Percentiles rank a stretch among this genome's conserved stretches.
phyloP scores from a whole-genome alignment of 2,888 invertebrate species.

The Drosophila tripunctata region DNA sequence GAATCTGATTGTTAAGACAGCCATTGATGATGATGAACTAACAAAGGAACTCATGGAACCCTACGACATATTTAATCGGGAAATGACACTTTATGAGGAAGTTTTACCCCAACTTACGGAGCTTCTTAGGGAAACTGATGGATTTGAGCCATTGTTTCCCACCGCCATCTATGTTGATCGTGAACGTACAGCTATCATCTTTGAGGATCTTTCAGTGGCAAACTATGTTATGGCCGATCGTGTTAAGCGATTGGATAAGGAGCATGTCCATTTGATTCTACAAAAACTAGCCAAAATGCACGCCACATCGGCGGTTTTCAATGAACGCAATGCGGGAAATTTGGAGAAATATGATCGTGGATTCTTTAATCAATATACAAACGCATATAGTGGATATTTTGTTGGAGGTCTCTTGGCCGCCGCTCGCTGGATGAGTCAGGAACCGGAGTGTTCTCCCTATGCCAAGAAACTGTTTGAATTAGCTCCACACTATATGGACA shows the following conservation, averaged over 20 bases:
- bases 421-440: conserved; percentile 70
- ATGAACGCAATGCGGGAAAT: conserved; percentile 76
- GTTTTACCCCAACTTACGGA: conserved; percentile 79
- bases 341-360: conserved; percentile 81
- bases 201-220: conserved; percentile 80
- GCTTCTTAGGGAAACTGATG: conserved; percentile 68
- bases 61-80: conserved; percentile 82
- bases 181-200: conserved; percentile 75
- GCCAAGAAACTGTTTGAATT: conserved; percentile 75
- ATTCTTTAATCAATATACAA: conserved; percentile 82
- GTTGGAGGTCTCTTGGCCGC: conserved; percentile 79
- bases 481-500: conserved; percentile 80
- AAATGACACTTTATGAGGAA: conserved; percentile 82
- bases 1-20: conserved; percentile 77
- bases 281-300: conserved; percentile 85
- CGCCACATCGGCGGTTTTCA: conserved; percentile 85
- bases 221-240: conserved; percentile 81
- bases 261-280: conserved; percentile 83
- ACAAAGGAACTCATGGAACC: conserved; percentile 74
- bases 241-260: conserved; percentile 82
- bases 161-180: conserved; percentile 78
- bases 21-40: conserved; percentile 78
- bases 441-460: conserved; percentile 66
- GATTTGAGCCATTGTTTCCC: conserved; percentile 77
- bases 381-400: conserved; percentile 79